Percentiles rank a stretch among this genome's conserved stretches.
These are phyloP conservation scores for Chironomus riparius DNA, from an alignment of 2,888 invertebrate species.

Conservation along the genomic window DNA sequence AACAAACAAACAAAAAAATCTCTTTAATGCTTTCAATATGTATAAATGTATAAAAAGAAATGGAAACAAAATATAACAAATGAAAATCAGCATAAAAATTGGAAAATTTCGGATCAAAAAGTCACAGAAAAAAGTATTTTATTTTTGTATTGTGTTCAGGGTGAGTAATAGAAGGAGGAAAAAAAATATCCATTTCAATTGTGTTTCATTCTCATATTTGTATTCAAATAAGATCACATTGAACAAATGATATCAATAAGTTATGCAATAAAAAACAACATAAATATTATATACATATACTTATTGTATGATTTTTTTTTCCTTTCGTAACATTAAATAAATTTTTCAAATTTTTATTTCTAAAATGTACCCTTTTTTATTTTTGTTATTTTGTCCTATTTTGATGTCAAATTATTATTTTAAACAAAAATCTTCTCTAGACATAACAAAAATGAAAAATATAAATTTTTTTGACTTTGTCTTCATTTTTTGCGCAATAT, in stretches of 20 bases:
- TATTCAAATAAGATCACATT: slow-evolving; percentile 15
- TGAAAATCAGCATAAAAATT: not conserved
- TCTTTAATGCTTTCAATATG: not conserved
- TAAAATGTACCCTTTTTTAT: not conserved
- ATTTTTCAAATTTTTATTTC: slow-evolving; percentile 21
- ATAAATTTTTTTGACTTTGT: too few species aligned
- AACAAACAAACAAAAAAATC: not conserved
- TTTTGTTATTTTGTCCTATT: not conserved
- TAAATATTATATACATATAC: not conserved
- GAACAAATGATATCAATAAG: slow-evolving; percentile 22
- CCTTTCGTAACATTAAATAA: slow-evolving; percentile 2
- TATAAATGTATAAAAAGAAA: not conserved
- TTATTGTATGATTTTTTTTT: not conserved
- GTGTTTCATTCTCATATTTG: slow-evolving; percentile 5
- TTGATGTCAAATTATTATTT: too few species aligned
- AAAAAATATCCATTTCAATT: slow-evolving; percentile 19
- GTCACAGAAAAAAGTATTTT: not conserved
- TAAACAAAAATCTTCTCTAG: too few species aligned
- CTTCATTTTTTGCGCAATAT: too few species aligned
- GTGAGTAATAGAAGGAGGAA: not conserved
- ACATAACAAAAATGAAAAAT: too few species aligned
- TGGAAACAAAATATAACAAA: not conserved
- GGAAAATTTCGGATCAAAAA: not conserved
- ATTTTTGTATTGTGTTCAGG: not conserved
- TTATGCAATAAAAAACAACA: slow-evolving; percentile 11